These are phyloP conservation scores for Drosophila dunni DNA, from an alignment of 1,140 invertebrate species.

Conservation along the genomic window DNA sequence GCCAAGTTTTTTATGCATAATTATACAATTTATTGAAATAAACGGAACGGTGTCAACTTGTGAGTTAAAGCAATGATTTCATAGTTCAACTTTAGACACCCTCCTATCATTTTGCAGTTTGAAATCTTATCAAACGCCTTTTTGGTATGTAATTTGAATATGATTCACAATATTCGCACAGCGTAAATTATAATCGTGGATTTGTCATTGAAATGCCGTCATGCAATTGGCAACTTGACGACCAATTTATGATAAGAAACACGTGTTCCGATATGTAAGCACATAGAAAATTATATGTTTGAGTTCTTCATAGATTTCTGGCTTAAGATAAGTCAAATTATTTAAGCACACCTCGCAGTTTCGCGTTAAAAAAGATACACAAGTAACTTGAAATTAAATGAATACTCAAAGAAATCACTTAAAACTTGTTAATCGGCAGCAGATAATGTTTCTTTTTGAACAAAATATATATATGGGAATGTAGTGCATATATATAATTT, in stretches of 20 bases:
- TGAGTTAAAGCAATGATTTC: conserved; percentile 10
- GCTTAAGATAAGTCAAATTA: conserved; percentile 51
- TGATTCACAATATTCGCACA: conserved; percentile 26
- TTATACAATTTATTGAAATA: conserved; percentile 18
- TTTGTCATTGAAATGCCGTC: conserved; percentile 36
- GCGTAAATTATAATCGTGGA: conserved; percentile 3
- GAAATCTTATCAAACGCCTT: conserved; percentile 28
- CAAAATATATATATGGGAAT: conserved; percentile 36
- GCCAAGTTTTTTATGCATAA: conserved; percentile 9
- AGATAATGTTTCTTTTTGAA: conserved; percentile 37
- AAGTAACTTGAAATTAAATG: conserved; percentile 16
- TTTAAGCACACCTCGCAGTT: conserved; percentile 1
- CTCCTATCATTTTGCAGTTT: neutral
- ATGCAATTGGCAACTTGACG: conserved; percentile 17
- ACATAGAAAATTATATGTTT: neutral
- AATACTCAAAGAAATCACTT: conserved; percentile 19
- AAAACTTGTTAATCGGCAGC: conserved; percentile 38
- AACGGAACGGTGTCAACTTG: conserved; percentile 5
- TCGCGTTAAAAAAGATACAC: neutral
- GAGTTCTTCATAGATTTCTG: conserved; percentile 45
- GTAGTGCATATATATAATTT: conserved; percentile 34
- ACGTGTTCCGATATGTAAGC: neutral
- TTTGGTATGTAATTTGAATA: conserved; percentile 40
- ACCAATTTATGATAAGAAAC: conserved; percentile 29
- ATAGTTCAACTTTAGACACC: conserved; percentile 11